Base-by-base conservation (phyloP, 2,797 vertebrate species). In the Tympanoctomys barrerae region DNA sequence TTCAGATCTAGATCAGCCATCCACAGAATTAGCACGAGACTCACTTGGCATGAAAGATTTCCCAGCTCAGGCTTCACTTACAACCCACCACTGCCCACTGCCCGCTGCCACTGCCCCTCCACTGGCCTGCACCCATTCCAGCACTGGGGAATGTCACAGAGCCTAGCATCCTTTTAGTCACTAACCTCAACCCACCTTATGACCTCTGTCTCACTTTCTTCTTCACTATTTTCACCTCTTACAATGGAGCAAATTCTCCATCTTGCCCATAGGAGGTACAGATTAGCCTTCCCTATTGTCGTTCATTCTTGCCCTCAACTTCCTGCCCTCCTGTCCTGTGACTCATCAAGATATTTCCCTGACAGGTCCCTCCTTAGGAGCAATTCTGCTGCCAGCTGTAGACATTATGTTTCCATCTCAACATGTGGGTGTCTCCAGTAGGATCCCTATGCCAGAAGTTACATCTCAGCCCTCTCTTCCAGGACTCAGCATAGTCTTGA, bases 381-480 rank as follows among this genome's bases (percentile, higher is more conserved):
- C 6, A 82, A 57, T 54, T 62, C 39, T 46, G 31, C 66, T 31
- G 31, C 7, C 46, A 31, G 39, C 19, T 82, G 61, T 54, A 86
- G n/a, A 57, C 42, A 86, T 64, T 28, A 22, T 8, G 7, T 49
- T 83, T 59, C 73, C 59, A 52, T 87, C 28, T 26, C 39, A 62
- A 84, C 2, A 7, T 66, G 22, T 14, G n/a, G 80, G 68, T 78
- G 84, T 81, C 54, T 80, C 80, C 26, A 57, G 14, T 4, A 80
- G 79, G 31, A 64, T 85, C 68, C 62, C 61, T 88, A 83, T 89
- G 18, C 62, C 39, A 91, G 75, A 87, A 66, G 94, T 36, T 9
- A 95, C 62, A 5, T 93, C 75, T 70, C 73, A 57, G 46, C 1
- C 21, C 28, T 33, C 42, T 79, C 9, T 96, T 95, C 77, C 57